phyloP scores from a whole-genome alignment of 2,113 vertebrate species.

The Tichodroma muraria region DNA sequence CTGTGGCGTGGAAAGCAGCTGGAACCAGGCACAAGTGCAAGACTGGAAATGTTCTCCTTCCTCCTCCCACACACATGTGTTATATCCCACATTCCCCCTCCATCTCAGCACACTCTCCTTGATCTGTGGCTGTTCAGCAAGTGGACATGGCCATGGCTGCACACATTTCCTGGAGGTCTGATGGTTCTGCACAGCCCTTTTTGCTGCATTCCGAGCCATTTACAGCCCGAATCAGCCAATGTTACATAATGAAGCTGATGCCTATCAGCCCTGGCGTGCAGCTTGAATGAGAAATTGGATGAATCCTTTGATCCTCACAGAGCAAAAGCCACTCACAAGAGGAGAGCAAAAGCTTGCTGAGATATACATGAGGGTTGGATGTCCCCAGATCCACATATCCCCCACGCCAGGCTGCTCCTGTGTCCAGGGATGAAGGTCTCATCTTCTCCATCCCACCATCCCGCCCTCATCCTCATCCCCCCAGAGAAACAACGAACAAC shows the following conservation, averaged over 20 bases:
- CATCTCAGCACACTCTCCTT: neutral
- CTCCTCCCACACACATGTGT: rapidly evolving
- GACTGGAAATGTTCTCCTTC: neutral
- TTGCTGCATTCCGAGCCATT: neutral
- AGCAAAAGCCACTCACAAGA: neutral
- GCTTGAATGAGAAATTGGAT: neutral
- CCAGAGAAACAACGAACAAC: neutral
- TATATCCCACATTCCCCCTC: neutral
- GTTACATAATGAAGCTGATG: neutral
- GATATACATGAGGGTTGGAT: neutral
- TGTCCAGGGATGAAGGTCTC: neutral
- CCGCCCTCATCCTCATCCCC: neutral
- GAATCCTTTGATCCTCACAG: neutral
- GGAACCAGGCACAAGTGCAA: neutral
- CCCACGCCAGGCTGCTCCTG: neutral
- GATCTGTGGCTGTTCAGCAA: neutral
- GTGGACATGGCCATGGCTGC: neutral
- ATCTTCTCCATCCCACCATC: neutral
- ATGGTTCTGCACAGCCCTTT: neutral
- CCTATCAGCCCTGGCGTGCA: neutral
- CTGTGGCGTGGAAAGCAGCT: neutral
- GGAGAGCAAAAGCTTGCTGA: neutral
- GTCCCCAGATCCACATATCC: neutral
- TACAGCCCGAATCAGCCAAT: neutral
- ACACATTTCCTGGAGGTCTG: neutral